Conservation (phyloP, 1,140 invertebrate species). For the Zaprionus ornatus region DNA sequence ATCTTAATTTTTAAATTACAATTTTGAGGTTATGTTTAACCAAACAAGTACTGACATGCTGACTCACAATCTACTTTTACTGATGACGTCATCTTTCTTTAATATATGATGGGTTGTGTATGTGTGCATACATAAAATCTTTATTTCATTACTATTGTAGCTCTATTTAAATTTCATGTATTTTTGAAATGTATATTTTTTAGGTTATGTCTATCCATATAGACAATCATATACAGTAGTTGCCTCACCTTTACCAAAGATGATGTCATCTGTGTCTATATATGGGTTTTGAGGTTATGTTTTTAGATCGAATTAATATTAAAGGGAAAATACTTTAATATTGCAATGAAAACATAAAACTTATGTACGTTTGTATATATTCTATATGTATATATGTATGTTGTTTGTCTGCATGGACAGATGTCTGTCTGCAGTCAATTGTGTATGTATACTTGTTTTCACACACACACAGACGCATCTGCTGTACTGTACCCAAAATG, state of each 20-base stretch:
- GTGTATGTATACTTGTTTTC: constrained; percentile 71
- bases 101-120: not conserved
- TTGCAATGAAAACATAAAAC: not conserved
- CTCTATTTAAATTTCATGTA: not conserved
- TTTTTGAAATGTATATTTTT: not conserved
- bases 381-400: constrained; percentile 18
- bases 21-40: not conserved
- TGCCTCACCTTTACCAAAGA: not conserved
- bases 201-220: constrained; percentile 16
- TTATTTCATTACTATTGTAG: not conserved
- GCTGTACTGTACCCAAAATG: constrained; percentile 34
- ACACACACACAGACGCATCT: constrained; percentile 34
- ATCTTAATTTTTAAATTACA: not conserved
- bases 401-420: constrained; percentile 24
- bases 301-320: constrained; percentile 5
- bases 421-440: constrained; percentile 30
- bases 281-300: constrained; percentile 40
- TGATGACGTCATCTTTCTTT: not conserved
- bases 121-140: not conserved
- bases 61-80: not conserved
- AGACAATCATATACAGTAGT: not conserved
- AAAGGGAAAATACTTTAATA: not conserved
- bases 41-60: not conserved
- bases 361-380: not conserved
- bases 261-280: constrained; percentile 30